A percentile compares a stretch with the other conserved stretches of the same genome.
phyloP scores from a whole-genome alignment of 1,140 invertebrate species.

The Cotesia glomerata region DNA sequence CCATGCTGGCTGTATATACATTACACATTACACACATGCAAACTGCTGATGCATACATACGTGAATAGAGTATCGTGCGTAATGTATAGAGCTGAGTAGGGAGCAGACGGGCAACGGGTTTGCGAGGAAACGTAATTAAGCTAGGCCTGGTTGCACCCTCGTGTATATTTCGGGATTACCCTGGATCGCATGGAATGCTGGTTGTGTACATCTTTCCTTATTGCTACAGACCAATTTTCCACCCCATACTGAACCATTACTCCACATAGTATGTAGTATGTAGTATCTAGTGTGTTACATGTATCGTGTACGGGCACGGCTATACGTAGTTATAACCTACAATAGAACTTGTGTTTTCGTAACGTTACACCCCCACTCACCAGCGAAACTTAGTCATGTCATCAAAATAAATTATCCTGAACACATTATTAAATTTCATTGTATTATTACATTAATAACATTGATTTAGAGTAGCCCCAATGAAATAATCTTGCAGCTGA shows the following conservation, averaged over 20 bases:
- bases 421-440: no score
- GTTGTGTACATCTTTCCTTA: conserved; percentile 28
- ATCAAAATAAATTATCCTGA: not conserved
- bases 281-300: no score
- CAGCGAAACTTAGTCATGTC: not conserved
- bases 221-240: conserved; percentile 35
- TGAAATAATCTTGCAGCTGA: no score
- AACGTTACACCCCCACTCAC: not conserved
- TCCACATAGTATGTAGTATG: not conserved
- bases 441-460: no score
- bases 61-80: not conserved
- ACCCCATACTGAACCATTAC: conserved; percentile 35
- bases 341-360: conserved; percentile 13
- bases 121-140: conserved; percentile 40
- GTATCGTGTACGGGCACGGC: not conserved
- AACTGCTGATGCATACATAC: not conserved
- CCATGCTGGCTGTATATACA: not conserved
- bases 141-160: conserved; percentile 7
- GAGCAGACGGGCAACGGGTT: conserved; percentile 35
- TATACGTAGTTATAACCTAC: conserved; percentile 4
- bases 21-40: not conserved
- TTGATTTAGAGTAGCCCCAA: not conserved
- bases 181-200: conserved; percentile 21
- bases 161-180: conserved; percentile 35
- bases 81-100: not conserved